Evolutionary conservation across 1,140 invertebrate genomes (phyloP).

Genomic region (Drosophila bocki): DNA sequence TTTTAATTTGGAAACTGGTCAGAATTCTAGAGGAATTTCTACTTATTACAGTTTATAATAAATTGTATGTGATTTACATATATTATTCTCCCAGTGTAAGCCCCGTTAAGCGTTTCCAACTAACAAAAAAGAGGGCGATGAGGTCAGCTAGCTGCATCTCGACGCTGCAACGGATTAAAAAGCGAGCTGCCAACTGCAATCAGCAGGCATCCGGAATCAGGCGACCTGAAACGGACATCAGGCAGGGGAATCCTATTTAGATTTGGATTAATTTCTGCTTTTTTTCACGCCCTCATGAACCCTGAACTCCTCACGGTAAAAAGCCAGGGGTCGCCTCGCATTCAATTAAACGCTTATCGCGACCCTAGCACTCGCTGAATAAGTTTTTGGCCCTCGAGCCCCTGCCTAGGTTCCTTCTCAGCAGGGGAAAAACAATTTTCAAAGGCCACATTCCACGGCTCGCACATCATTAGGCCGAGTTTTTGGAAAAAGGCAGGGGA

Average conservation of each 20-base stretch:
- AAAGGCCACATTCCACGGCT: slow-evolving; percentile 41
- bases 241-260: slow-evolving; percentile 16
- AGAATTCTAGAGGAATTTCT: no score
- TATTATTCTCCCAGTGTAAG: neutral
- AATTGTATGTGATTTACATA: no score
- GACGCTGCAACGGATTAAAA: slow-evolving; percentile 13
- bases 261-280: slow-evolving; percentile 3
- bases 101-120: neutral
- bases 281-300: neutral
- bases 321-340: slow-evolving; percentile 34
- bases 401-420: neutral
- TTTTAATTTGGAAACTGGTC: neutral
- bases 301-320: slow-evolving; percentile 2
- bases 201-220: slow-evolving; percentile 26
- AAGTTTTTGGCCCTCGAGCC: slow-evolving; percentile 19
- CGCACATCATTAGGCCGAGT: slow-evolving; percentile 56
- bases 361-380: slow-evolving; percentile 56
- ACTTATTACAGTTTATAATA: no score
- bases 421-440: slow-evolving; percentile 47
- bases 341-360: slow-evolving; percentile 81
- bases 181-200: slow-evolving; percentile 31
- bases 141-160: slow-evolving; percentile 19
- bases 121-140: slow-evolving; percentile 8
- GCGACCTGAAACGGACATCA: slow-evolving; percentile 44
- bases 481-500: neutral